A percentile compares a stretch with the other conserved stretches of the same genome.
These are phyloP conservation scores for Sinosuthora webbiana DNA, from an alignment of 2,113 vertebrate genomes.

Conservation along the genomic window DNA sequence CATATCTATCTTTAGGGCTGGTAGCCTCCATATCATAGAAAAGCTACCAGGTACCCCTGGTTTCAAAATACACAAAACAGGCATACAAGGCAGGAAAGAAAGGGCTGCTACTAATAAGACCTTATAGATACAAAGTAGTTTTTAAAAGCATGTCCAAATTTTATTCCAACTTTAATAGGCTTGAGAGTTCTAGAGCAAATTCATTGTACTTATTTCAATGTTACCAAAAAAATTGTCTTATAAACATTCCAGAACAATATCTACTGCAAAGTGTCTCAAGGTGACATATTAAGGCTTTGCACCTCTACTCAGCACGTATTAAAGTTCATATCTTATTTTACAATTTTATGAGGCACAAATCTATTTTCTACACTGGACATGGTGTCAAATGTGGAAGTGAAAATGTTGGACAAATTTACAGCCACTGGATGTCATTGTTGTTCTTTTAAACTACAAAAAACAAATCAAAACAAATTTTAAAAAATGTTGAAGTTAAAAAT, in stretches of 20 bases:
- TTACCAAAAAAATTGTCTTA: neutral
- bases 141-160: neutral
- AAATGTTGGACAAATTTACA: constrained; percentile 4
- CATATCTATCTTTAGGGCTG: neutral
- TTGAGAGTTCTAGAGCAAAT: neutral
- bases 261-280: neutral
- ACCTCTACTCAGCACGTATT: neutral
- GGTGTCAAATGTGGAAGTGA: neutral
- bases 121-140: neutral
- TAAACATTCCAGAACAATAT: neutral
- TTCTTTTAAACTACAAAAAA: neutral
- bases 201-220: neutral
- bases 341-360: neutral
- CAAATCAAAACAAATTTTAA: neutral
- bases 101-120: neutral
- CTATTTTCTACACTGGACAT: neutral
- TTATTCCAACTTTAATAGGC: neutral
- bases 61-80: neutral
- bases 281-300: neutral
- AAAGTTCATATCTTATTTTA: neutral
- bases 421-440: constrained; percentile 57
- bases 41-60: neutral
- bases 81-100: neutral
- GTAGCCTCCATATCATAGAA: neutral
- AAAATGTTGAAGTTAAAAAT: neutral